phyloP scores from a whole-genome alignment of 2,888 invertebrate species.

The Acrocera orbiculus region DNA sequence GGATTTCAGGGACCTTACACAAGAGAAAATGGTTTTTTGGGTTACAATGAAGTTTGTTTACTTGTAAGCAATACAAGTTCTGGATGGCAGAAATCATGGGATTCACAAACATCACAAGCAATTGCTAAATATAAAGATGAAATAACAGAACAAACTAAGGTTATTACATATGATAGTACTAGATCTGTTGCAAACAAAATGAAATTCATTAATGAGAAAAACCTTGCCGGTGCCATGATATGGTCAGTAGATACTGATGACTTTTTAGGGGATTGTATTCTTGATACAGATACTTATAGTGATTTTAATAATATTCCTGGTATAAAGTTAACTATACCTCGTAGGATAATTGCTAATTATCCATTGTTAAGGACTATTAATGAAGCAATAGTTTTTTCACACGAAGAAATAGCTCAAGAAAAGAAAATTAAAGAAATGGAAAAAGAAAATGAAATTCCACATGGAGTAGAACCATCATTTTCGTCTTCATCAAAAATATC shows the following conservation, averaged over 20 bases:
- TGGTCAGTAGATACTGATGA: slow-evolving; percentile 86
- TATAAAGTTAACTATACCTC: slow-evolving; percentile 17
- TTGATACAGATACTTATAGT: slow-evolving; percentile 33
- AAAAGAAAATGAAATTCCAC: slow-evolving; percentile 32
- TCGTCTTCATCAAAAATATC: slow-evolving; percentile 4
- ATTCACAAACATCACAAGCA: slow-evolving; percentile 35
- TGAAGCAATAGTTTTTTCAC: slow-evolving; percentile 39
- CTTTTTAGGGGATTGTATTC: slow-evolving; percentile 50
- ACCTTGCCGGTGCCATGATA: slow-evolving; percentile 65
- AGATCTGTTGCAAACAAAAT: slow-evolving; percentile 60
- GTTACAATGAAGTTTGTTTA: slow-evolving; percentile 69
- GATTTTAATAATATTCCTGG: slow-evolving; percentile 29
- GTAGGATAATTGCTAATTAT: slow-evolving; percentile 36
- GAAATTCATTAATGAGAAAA: slow-evolving; percentile 38
- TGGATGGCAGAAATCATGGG: slow-evolving; percentile 54
- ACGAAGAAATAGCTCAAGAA: slow-evolving; percentile 35
- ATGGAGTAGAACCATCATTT: slow-evolving; percentile 19
- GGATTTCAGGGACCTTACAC: slow-evolving; percentile 67
- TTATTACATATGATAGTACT: slow-evolving; percentile 61
- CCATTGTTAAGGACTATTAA: slow-evolving; percentile 57
- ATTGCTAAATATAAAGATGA: slow-evolving; percentile 39
- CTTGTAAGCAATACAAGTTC: slow-evolving; percentile 40
- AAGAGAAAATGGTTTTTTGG: slow-evolving; percentile 65
- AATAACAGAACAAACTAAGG: slow-evolving; percentile 38
- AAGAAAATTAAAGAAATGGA: slow-evolving; percentile 34